These are phyloP conservation scores for Amphipoea oculea DNA, from an alignment of 2,888 invertebrate species.

Conservation along the genomic window DNA sequence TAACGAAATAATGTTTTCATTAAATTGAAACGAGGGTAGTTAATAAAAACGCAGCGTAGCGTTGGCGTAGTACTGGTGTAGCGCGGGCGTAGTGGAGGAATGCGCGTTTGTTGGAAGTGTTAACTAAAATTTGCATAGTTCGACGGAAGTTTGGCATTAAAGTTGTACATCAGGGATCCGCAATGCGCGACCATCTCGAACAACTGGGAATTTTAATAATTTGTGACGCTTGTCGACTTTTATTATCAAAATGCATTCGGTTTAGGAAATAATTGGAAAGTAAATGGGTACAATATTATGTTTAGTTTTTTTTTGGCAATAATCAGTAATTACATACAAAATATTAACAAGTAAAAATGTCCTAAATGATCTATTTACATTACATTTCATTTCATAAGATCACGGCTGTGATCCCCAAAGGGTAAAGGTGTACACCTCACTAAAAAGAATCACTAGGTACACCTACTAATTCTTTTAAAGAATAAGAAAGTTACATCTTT, in stretches of 20 bases:
- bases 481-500: background rate
- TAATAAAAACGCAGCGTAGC: constrained; percentile 62
- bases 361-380: too few relatives aligned
- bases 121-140: constrained; percentile 86
- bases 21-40: constrained; percentile 60
- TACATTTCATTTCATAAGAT: background rate
- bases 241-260: background rate
- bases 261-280: background rate
- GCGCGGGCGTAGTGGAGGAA: constrained; percentile 63
- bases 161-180: constrained; percentile 78
- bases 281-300: background rate
- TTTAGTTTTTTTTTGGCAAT: background rate
- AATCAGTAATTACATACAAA: too few relatives aligned
- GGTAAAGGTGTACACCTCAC: background rate
- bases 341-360: too few relatives aligned
- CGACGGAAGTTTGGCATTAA: constrained; percentile 77
- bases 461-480: background rate
- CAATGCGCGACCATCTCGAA: constrained; percentile 58
- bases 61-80: constrained; percentile 43
- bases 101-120: constrained; percentile 82
- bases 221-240: constrained; percentile 28
- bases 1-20: constrained; percentile 64
- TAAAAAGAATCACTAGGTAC: background rate
- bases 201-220: constrained; percentile 52
- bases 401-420: background rate